Evolutionary conservation across 37 sponge, comb jelly and placozoan genomes (phyloP).

Genomic region (Spongia lamella): DNA sequence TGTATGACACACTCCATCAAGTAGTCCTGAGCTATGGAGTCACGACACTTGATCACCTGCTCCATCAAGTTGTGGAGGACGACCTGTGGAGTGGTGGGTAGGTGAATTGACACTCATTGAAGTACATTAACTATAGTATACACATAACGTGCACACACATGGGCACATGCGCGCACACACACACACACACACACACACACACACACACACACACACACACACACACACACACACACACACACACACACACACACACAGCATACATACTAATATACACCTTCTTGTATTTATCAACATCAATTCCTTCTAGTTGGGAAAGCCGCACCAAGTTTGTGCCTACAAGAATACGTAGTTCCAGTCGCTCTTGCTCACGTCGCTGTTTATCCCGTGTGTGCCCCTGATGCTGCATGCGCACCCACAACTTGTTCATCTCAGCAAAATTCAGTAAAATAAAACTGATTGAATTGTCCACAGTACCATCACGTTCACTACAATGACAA

Average conservation of each 20-base stretch:
- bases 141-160: neutral
- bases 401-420: conserved; percentile 99
- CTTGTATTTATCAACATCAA: conserved; percentile 61
- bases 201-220: conserved; percentile 7
- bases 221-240: too few species aligned
- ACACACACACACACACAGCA: too few species aligned
- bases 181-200: conserved; percentile 27
- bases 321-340: conserved; percentile 98
- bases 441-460: conserved; percentile 92
- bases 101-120: neutral
- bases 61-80: conserved; percentile 88
- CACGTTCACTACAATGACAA: conserved; percentile 33
- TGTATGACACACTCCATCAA: conserved; percentile 99
- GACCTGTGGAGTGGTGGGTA: conserved; percentile 17
- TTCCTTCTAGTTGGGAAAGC: conserved; percentile 58
- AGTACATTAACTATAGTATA: neutral
- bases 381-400: conserved; percentile 98
- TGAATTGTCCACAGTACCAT: conserved; percentile 86
- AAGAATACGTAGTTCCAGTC: conserved; percentile 92
- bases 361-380: conserved; percentile 92
- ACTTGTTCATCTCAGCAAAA: conserved; percentile 99
- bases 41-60: conserved; percentile 94
- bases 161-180: neutral
- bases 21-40: conserved; percentile 97
- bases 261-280: conserved; percentile 57